These are phyloP conservation scores for Puma concolor DNA, from an alignment of 2,113 vertebrate species.

Conservation along the genomic window DNA sequence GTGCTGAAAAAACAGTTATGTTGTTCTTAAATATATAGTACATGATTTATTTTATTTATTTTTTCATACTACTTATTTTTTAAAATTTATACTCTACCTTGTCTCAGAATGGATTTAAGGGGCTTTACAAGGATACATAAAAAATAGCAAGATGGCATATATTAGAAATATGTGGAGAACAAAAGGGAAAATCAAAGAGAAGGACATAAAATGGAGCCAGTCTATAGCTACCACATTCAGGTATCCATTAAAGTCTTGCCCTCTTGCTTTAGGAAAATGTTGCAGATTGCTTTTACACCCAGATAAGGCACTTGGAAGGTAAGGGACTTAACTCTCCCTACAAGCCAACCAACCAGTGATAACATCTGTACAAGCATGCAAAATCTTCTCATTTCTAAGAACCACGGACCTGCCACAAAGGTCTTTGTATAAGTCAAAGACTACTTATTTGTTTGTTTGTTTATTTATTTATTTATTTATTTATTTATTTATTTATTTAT, in stretches of 20 bases:
- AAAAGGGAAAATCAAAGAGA: not conserved
- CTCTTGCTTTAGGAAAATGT: not conserved
- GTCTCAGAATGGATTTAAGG: constrained; percentile 58
- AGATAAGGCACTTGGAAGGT: not conserved
- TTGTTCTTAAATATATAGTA: constrained; percentile 31
- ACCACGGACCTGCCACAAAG: not conserved
- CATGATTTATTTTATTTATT: not conserved
- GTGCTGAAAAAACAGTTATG: not conserved
- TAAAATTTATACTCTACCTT: constrained; percentile 45
- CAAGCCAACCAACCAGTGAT: no score
- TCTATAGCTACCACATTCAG: not conserved
- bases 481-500: not conserved
- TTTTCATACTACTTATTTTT: constrained; percentile 45
- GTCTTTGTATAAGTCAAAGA: not conserved
- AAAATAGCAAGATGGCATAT: constrained; percentile 46
- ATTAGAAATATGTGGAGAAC: constrained; percentile 32
- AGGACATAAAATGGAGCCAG: not conserved
- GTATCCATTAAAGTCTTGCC: not conserved
- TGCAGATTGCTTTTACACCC: not conserved
- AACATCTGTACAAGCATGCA: not conserved
- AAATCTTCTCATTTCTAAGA: not conserved
- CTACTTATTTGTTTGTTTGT: not conserved
- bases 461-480: not conserved
- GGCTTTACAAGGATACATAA: constrained; percentile 17
- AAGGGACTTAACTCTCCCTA: not conserved